Evolutionary conservation across 64 coral and sea anemone species (phyloP).

Genomic region (Trachythela sp.): DNA sequence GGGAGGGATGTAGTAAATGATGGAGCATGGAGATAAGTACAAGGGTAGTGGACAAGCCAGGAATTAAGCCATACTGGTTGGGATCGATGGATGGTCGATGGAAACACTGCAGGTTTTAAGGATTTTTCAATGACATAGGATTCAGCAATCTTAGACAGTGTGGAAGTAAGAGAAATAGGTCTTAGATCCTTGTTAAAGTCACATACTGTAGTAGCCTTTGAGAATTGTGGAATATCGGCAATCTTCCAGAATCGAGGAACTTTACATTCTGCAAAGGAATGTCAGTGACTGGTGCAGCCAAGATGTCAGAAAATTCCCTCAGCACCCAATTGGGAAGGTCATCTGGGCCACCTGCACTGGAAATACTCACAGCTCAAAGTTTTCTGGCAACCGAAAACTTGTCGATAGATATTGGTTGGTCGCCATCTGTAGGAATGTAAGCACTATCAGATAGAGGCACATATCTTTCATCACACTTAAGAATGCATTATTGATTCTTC

Average conservation of each 20-base stretch:
- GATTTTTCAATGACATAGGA: not conserved
- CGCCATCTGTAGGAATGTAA: too few species aligned
- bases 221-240: not conserved
- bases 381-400: too few species aligned
- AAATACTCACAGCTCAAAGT: too few species aligned
- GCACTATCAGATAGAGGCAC: too few species aligned
- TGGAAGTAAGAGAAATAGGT: not conserved
- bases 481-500: too few species aligned
- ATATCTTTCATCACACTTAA: too few species aligned
- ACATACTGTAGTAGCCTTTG: not conserved
- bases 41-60: too few species aligned
- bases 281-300: not conserved
- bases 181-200: conserved; percentile 7
- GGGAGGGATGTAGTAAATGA: too few species aligned
- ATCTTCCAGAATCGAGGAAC: not conserved
- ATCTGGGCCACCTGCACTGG: not conserved
- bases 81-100: too few species aligned
- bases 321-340: not conserved
- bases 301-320: not conserved
- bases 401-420: too few species aligned
- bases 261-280: not conserved
- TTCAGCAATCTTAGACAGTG: not conserved
- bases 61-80: too few species aligned
- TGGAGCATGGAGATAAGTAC: too few species aligned
- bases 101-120: not conserved